Evolutionary conservation across 2,888 invertebrate species (phyloP).

Genomic region (Plutella xylostella): DNA sequence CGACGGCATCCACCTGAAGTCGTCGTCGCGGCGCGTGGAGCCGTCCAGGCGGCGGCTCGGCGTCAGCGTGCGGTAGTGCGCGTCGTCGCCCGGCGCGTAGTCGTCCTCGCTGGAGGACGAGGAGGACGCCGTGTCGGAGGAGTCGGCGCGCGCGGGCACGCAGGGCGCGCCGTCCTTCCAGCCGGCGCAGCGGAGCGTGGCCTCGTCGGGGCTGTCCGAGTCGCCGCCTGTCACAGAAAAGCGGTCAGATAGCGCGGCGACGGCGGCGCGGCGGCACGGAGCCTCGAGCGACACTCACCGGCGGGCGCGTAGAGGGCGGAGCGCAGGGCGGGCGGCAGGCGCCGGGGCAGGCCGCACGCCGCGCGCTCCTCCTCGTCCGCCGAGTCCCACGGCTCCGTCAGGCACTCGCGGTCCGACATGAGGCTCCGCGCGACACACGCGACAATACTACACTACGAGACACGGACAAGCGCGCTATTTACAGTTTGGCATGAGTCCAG

Average conservation of each 20-base stretch:
- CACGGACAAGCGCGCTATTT: slow-evolving; percentile 59
- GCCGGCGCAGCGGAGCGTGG: slow-evolving; percentile 68
- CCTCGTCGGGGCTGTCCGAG: slow-evolving; percentile 73
- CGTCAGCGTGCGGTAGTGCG: slow-evolving; percentile 68
- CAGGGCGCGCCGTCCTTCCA: slow-evolving; percentile 56
- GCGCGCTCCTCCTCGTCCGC: slow-evolving; percentile 56
- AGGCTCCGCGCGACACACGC: slow-evolving; percentile 63
- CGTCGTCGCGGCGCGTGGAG: slow-evolving; percentile 74
- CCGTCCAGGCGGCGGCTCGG: slow-evolving; percentile 60
- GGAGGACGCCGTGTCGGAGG: slow-evolving; percentile 52
- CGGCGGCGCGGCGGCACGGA: slow-evolving; percentile 16
- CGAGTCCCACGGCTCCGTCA: slow-evolving; percentile 60
- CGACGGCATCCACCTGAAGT: slow-evolving; percentile 75
- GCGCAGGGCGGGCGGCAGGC: slow-evolving; percentile 61
- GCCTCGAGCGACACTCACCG: slow-evolving; percentile 56
- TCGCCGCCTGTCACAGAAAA: slow-evolving; percentile 66
- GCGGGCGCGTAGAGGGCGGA: slow-evolving; percentile 67
- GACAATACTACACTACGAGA: slow-evolving; percentile 59
- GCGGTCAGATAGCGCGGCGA: slow-evolving; percentile 21
- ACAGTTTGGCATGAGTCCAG: slow-evolving; percentile 63
- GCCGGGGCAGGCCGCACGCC: slow-evolving; percentile 41
- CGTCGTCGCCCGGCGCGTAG: slow-evolving; percentile 67
- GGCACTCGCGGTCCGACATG: slow-evolving; percentile 67
- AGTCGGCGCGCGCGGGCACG: slow-evolving; percentile 41
- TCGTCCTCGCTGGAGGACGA: slow-evolving; percentile 42